These are phyloP conservation scores for Miichthys miiuy DNA, from an alignment of 2,797 vertebrate species.

Conservation along the genomic window DNA sequence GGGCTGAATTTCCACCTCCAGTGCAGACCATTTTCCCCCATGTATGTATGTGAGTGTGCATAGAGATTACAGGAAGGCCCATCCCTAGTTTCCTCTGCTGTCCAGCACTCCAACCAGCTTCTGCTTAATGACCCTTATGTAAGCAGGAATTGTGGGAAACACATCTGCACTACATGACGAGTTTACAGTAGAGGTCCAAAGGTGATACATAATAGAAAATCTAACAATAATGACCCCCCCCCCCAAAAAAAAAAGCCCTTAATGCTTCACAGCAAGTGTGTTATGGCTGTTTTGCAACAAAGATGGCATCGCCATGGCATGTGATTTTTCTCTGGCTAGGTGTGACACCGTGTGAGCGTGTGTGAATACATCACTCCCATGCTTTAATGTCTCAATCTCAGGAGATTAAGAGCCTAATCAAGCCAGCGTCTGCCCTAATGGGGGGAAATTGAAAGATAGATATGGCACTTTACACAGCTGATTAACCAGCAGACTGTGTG, in stretches of 20 bases:
- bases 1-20: constrained; percentile 22
- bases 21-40: neutral
- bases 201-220: constrained; percentile 24
- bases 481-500: constrained; percentile 89
- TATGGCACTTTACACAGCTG: constrained; percentile 96
- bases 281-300: constrained; percentile 30
- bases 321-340: constrained; percentile 41
- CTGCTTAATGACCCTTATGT: constrained; percentile 53
- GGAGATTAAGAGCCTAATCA: constrained; percentile 97
- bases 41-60: constrained; percentile 23
- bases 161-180: constrained; percentile 34
- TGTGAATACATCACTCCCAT: constrained; percentile 71
- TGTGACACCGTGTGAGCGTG: constrained; percentile 53
- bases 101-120: constrained; percentile 31
- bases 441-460: constrained; percentile 96
- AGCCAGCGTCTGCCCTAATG: constrained; percentile 95
- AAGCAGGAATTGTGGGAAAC: constrained; percentile 55
- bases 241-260: constrained; percentile 36
- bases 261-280: neutral
- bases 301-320: constrained; percentile 25
- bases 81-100: constrained; percentile 38
- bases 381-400: constrained; percentile 85
- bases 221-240: constrained; percentile 13
- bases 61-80: constrained; percentile 53
- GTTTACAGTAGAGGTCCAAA: constrained; percentile 34